Base-by-base conservation (phyloP, 2,113 vertebrate species). In the Myotis yumanensis region DNA sequence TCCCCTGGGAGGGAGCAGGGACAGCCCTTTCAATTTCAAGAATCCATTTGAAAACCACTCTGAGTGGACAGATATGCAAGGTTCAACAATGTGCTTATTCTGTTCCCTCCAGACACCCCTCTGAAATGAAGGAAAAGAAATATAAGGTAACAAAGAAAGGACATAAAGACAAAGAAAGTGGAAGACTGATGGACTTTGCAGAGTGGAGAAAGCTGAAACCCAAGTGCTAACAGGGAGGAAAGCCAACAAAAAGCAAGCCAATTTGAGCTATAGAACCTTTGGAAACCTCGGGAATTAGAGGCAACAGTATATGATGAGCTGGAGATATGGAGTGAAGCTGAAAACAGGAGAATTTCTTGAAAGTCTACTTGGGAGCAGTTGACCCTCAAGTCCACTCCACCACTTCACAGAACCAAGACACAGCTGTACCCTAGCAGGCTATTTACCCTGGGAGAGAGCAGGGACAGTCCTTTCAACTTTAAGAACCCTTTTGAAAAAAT, bases 141-240 rank as follows among this genome's bases (percentile, higher is more conserved):
- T n/a, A n/a, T 7, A 77, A 20, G 46, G 28, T 43, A 52, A 52
- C 43, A 75, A 93, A 79, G 57, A 35, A 86, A 68, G 69, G 37
- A 62, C 51, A 94, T 25, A 95, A 90, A 93, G 73, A 88, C 51
- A 46, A 80, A 91, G 72, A 85, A 76, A 92, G 59, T 79, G 37
- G n/a, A 93, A 86, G 43, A 87, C 28, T 52, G 30, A 68, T 28
- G 76, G 64, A 76, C 25, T 30, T 75, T 57, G 14, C 22, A 43
- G 80, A 77, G 66, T 52, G 73, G 77, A 94, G n/a, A 43, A 84
- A 57, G 79, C 11, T 72, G 32, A 77, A 91, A 66, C 22, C 66
- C 62, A 76, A 52, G 23, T 12, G 28, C n/a, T 79, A 71, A 8
- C 10, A 88, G 51, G 12, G 7, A 80, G 57, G 30, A 88, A 75